These are phyloP conservation scores for Psammodynastes pulverulentus DNA, from an alignment of 2,113 vertebrate species.

Conservation along the genomic window DNA sequence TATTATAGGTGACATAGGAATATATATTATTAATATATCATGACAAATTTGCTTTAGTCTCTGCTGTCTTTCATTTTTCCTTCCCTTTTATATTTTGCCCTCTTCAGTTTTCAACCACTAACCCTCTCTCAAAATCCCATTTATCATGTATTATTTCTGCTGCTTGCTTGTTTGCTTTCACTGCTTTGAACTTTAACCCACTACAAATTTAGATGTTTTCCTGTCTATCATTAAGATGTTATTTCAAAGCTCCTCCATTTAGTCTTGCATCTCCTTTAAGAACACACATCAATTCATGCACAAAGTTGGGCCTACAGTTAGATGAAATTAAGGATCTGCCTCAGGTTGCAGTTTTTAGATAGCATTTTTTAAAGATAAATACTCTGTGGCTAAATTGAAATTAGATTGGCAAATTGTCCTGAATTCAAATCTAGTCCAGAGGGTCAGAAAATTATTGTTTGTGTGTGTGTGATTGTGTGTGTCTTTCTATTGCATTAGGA, in stretches of 20 bases:
- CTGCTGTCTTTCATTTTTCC: slow-evolving; percentile 9
- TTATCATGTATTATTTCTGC: background rate
- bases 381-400: background rate
- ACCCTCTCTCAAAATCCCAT: background rate
- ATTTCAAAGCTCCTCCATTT: background rate
- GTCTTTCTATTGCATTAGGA: background rate
- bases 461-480: background rate
- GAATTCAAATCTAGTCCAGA: background rate
- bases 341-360: background rate
- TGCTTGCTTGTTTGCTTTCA: background rate
- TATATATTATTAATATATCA: slow-evolving; percentile 12
- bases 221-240: background rate
- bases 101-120: slow-evolving; percentile 1
- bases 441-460: background rate
- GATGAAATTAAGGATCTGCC: background rate
- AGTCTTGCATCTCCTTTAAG: background rate
- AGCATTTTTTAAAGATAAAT: background rate
- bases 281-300: background rate
- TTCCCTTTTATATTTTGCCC: background rate
- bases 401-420: background rate
- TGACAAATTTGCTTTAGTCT: background rate
- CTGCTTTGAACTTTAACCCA: background rate
- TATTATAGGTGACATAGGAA: background rate
- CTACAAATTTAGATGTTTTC: background rate
- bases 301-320: background rate